A percentile compares a stretch with the other conserved stretches of the same genome.
phyloP scores from a whole-genome alignment of 2,113 vertebrate species.

The Nothobranchius kuhntae region DNA sequence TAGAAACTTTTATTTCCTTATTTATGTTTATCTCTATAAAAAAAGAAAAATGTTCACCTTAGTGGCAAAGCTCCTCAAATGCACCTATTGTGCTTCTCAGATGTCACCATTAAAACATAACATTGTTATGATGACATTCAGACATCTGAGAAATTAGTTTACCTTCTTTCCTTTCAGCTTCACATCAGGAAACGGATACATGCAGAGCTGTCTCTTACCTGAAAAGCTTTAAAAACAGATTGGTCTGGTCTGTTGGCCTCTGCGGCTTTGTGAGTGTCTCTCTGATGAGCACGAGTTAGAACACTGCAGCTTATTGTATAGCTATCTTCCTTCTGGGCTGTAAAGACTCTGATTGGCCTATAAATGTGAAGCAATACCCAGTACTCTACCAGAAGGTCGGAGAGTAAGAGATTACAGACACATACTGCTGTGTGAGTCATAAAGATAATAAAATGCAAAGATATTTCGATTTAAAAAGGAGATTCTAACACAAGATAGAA shows the following conservation, averaged over 20 bases:
- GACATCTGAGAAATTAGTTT: neutral
- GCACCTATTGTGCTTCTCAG: too few species aligned
- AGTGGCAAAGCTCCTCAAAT: too few species aligned
- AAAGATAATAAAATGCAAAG: too few species aligned
- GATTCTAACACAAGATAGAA: too few species aligned
- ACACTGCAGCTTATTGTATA: constrained; percentile 36
- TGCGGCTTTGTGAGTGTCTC: neutral
- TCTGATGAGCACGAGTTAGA: constrained; percentile 12
- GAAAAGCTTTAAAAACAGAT: constrained; percentile 3
- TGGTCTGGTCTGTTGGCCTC: constrained; percentile 1
- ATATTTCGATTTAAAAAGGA: too few species aligned
- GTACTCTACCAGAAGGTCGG: neutral
- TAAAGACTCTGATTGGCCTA: constrained; percentile 53
- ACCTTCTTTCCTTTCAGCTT: neutral
- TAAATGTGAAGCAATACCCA: constrained; percentile 66
- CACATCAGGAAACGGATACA: neutral
- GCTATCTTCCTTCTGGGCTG: constrained; percentile 41
- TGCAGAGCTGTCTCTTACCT: constrained; percentile 4
- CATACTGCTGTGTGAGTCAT: too few species aligned
- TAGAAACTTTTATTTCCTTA: too few species aligned
- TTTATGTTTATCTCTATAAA: too few species aligned
- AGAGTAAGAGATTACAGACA: too few species aligned
- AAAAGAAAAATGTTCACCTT: too few species aligned
- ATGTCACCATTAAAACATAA: too few species aligned
- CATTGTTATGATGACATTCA: too few species aligned